Conservation (phyloP, 1,140 invertebrate genomes). For the Holotrichia oblita region DNA sequence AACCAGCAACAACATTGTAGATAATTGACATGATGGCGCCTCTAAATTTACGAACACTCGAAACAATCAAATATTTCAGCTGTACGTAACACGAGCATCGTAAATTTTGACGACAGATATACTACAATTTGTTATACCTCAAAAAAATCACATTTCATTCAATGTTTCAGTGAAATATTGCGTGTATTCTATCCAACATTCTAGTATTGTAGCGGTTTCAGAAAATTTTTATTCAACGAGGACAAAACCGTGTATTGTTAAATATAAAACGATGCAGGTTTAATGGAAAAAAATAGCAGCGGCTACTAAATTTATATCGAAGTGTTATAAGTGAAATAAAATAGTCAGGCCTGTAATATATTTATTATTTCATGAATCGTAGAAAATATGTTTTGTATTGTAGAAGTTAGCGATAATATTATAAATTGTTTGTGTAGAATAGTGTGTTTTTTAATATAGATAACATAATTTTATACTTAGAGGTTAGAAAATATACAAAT, state of each 20-base stretch:
- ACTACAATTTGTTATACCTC: background rate
- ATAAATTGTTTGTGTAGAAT: too few relatives aligned
- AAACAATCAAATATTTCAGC: background rate
- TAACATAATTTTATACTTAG: too few relatives aligned
- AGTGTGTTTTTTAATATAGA: too few relatives aligned
- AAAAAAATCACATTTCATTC: slow-evolving; percentile 2
- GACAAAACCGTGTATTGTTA: background rate
- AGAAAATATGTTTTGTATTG: too few relatives aligned
- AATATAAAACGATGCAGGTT: background rate
- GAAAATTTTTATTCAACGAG: background rate
- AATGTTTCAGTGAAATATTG: background rate
- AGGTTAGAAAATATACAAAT: too few relatives aligned
- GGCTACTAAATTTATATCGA: background rate
- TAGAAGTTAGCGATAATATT: too few relatives aligned
- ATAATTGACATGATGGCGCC: background rate
- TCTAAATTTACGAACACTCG: background rate
- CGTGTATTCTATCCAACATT: background rate
- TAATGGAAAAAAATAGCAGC: slow-evolving; percentile 3
- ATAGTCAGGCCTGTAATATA: background rate
- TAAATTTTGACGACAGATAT: background rate
- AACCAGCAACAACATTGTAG: background rate
- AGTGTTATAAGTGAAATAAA: background rate
- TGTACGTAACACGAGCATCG: background rate
- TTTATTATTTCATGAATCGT: background rate
- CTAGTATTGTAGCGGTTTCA: background rate